Percentiles rank a stretch among this genome's conserved stretches.
These are phyloP conservation scores for Chromobotia macracanthus DNA, from an alignment of 2,797 vertebrate genomes.

Conservation along the genomic window DNA sequence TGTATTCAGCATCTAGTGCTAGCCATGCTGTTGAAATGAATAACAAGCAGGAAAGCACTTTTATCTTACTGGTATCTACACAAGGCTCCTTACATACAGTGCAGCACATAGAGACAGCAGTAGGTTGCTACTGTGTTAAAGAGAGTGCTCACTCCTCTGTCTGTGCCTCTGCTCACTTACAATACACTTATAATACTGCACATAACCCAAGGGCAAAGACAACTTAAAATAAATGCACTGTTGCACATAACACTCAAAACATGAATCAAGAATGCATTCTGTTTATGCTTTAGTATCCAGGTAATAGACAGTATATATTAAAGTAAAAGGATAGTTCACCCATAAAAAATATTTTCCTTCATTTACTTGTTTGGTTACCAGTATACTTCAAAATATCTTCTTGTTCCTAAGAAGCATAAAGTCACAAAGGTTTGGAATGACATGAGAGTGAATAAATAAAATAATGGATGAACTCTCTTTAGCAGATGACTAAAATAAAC, in stretches of 20 bases:
- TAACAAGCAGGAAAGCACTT: neutral
- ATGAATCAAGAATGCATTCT: neutral
- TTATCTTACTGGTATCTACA: slow-evolving; percentile 5
- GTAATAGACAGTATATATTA: neutral
- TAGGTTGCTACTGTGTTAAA: neutral
- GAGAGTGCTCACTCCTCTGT: neutral
- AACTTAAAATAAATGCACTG: too few species aligned
- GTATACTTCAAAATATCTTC: too few species aligned
- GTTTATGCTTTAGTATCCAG: neutral
- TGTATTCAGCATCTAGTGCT: neutral
- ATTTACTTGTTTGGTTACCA: too few species aligned
- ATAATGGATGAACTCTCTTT: too few species aligned
- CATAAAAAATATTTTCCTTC: too few species aligned
- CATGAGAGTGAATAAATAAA: too few species aligned
- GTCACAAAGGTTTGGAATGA: too few species aligned
- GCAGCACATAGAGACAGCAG: neutral
- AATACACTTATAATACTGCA: neutral
- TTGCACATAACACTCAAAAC: slow-evolving; percentile 6
- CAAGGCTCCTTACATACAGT: neutral
- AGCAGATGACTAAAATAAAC: neutral
- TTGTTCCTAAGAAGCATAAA: too few species aligned
- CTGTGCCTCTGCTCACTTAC: neutral
- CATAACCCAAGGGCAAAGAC: slow-evolving; percentile 28
- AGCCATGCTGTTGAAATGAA: neutral
- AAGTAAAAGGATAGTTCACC: neutral